Conservation (phyloP, 2,797 vertebrate species). For the Acanthurus lineatus region DNA sequence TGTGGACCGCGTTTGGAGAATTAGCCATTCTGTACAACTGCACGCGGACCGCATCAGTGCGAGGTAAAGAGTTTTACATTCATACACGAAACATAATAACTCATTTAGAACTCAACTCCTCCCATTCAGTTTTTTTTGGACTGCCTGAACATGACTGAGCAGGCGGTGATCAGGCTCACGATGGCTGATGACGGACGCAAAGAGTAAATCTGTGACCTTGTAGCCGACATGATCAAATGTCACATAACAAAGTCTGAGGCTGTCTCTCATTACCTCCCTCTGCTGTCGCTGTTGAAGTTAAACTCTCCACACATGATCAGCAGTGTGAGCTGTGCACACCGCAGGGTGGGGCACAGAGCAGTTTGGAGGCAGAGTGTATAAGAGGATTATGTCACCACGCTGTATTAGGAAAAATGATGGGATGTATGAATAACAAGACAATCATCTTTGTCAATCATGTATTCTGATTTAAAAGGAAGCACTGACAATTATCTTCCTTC, state of each 20-base stretch:
- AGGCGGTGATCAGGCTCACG: neutral
- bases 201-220: neutral
- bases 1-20: slow-evolving; percentile 95
- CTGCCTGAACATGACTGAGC: neutral
- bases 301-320: neutral
- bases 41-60: slow-evolving; percentile 93
- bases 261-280: neutral
- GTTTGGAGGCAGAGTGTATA: neutral
- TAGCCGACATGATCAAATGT: neutral
- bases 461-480: neutral
- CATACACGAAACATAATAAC: neutral
- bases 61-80: slow-evolving; percentile 83
- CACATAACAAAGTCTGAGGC: neutral
- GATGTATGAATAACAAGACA: neutral
- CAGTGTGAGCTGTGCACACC: neutral
- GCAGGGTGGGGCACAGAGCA: neutral
- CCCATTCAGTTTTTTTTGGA: neutral
- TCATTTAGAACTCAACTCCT: neutral
- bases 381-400: neutral
- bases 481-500: neutral
- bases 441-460: neutral
- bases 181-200: neutral
- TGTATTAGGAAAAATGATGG: neutral
- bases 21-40: slow-evolving; percentile 96
- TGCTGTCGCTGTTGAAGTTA: neutral